Evolutionary conservation across 2,888 invertebrate species (phyloP), one percentile per base, ranked within the genome.

Genomic region (Melitaea athalia): DNA sequence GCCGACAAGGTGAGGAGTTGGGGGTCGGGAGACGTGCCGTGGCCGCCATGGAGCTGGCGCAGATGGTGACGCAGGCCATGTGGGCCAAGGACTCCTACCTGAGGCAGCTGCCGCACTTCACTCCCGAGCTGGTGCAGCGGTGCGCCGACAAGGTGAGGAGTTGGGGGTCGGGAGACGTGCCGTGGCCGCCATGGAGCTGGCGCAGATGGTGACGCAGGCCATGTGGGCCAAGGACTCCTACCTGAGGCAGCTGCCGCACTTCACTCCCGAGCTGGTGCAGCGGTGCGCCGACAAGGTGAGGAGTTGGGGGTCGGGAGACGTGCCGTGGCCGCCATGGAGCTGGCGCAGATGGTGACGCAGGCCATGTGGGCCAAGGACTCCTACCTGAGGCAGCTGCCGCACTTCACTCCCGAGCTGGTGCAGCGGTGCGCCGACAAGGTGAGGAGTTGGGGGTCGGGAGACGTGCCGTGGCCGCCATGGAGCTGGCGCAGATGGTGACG

Each of bases 351-450:
- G 99, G 97, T 98, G 3, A 99, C 99, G 0, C 99, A 99, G 90
- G 99, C 99, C 11, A 99, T 99, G 99, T 99, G 99, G 99, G 98
- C 97, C 80, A 99, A 99, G 88, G 99, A 99, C 91, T 98, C 98
- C 0, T 99, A 99, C 84, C 94, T 99, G 72, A 96, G 99, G 72
- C 99, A 99, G 84, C 89, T 99, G 83, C 99, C 99, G 2, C 99
- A 99, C 91, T 99, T 99, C 87, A 96, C 95, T 4, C 83, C 94
- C 0, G 99, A 98, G 0, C 95, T 98, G 67, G 96, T 99, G 74
- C 97, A 98, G 81, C 93, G 98, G 7, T 99, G 99, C 83, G 94
- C 96, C 0, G 99, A 98, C 24, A 98, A 98, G 94, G 96, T 96
- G 78, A 63, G 68, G 8, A 53, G 53, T 31, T 53, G 31, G 12